Percentiles rank a stretch among this genome's conserved stretches.
These are phyloP conservation scores for Rhizomys pruinosus DNA, from an alignment of 2,113 vertebrate genomes.

Conservation along the genomic window DNA sequence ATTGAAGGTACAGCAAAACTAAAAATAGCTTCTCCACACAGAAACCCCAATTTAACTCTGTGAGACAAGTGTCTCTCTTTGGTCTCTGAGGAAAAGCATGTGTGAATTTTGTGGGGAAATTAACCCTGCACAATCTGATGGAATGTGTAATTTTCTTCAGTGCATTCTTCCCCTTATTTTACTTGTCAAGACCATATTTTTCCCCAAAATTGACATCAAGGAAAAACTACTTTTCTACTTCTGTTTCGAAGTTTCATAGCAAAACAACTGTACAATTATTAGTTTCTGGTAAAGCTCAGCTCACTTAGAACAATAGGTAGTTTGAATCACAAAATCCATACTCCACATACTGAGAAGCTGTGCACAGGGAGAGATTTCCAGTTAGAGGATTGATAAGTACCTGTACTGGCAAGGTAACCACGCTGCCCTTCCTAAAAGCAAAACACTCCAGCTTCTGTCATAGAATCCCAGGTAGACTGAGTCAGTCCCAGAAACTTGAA, in stretches of 20 bases:
- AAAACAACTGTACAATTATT: not conserved
- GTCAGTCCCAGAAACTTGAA: not conserved
- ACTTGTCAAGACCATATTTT: not conserved
- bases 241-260: slow-evolving; percentile 20
- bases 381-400: not conserved
- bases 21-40: slow-evolving; percentile 50
- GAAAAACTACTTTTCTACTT: not conserved
- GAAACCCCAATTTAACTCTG: slow-evolving; percentile 5
- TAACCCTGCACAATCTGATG: not conserved
- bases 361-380: not conserved
- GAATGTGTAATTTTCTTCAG: not conserved
- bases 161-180: not conserved
- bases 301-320: not conserved
- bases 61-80: not conserved
- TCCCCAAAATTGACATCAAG: not conserved
- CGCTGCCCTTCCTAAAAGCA: not conserved
- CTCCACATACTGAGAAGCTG: not conserved
- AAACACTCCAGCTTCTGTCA: not conserved
- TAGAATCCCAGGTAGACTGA: not conserved
- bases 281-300: not conserved
- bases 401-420: not conserved
- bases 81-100: not conserved
- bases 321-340: not conserved
- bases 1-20: not conserved
- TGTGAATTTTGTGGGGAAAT: not conserved